Percentiles rank a stretch among this genome's conserved stretches.
Evolutionary conservation across 2,797 vertebrate genomes (phyloP).

Genomic region (Luscinia megarhynchos): DNA sequence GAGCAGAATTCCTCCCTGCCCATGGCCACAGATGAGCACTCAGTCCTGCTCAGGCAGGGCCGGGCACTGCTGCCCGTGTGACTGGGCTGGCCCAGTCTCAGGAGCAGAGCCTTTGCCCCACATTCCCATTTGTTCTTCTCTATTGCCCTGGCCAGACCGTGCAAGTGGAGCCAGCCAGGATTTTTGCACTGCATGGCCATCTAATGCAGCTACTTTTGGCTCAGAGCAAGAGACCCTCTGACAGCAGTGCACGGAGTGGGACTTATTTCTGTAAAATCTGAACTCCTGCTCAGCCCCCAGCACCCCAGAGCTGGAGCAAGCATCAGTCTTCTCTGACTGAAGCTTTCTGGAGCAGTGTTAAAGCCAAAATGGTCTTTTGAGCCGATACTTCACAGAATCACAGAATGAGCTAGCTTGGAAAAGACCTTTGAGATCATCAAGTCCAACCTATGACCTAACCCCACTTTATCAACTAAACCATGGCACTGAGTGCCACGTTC

Average conservation of each 20-base stretch:
- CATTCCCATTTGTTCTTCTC: neutral
- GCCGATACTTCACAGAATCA: neutral
- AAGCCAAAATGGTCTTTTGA: neutral
- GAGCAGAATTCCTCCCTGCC: neutral
- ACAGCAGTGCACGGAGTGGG: fast-evolving
- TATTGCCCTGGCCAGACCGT: no score
- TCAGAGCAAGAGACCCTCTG: neutral
- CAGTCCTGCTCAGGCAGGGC: neutral
- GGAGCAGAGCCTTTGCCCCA: neutral
- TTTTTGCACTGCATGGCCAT: neutral
- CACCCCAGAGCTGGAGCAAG: neutral
- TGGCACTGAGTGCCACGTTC: neutral
- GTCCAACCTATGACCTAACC: neutral
- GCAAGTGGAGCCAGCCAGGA: neutral
- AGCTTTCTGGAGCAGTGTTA: neutral
- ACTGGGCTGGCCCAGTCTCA: fast-evolving
- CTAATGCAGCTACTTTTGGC: neutral
- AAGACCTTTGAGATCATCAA: neutral
- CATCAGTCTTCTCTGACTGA: neutral
- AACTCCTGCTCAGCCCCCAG: neutral
- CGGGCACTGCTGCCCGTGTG: fast-evolving
- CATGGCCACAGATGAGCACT: fast-evolving
- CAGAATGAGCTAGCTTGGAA: neutral
- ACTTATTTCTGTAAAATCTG: neutral
- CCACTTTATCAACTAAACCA: neutral